A percentile compares a stretch with the other conserved stretches of the same genome.
Conservation (phyloP, 2,113 vertebrate genomes). For the Menidia beryllina region DNA sequence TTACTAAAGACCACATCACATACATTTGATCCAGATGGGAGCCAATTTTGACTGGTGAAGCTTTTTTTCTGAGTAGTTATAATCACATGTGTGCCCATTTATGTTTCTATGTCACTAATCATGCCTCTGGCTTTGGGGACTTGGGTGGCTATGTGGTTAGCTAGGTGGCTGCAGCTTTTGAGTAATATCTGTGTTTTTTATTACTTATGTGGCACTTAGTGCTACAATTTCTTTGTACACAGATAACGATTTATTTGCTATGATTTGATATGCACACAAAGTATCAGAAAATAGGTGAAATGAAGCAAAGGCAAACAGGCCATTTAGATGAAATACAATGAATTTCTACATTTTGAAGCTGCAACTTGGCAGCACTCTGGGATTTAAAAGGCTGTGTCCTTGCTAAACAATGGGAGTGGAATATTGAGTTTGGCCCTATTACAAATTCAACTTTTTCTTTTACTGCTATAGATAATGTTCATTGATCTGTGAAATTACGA, state of each 20-base stretch:
- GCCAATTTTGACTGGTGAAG: no score
- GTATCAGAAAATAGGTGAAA: slow-evolving; percentile 22
- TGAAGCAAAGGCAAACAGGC: slow-evolving; percentile 17
- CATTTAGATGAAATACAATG: slow-evolving; percentile 38
- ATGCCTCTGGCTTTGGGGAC: no score
- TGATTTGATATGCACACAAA: slow-evolving; percentile 5
- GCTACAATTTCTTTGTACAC: no score
- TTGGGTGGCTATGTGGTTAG: no score
- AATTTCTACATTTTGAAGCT: slow-evolving; percentile 45
- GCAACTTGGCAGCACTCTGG: slow-evolving; percentile 44
- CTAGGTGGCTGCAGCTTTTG: no score
- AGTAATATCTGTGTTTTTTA: no score
- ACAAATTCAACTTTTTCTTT: slow-evolving; percentile 66
- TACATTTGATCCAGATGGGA: no score
- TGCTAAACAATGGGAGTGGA: slow-evolving; percentile 72
- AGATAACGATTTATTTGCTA: no score
- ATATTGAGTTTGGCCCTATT: slow-evolving; percentile 78
- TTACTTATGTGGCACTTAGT: no score
- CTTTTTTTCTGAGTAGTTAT: no score
- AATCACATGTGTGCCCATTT: no score
- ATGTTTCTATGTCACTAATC: no score
- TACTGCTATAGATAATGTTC: slow-evolving; percentile 77
- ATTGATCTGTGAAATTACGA: slow-evolving; percentile 84
- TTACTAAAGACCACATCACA: not conserved
- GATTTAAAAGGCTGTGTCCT: slow-evolving; percentile 73